phyloP scores from a whole-genome alignment of 2,797 vertebrate species.

The Liasis olivaceus region DNA sequence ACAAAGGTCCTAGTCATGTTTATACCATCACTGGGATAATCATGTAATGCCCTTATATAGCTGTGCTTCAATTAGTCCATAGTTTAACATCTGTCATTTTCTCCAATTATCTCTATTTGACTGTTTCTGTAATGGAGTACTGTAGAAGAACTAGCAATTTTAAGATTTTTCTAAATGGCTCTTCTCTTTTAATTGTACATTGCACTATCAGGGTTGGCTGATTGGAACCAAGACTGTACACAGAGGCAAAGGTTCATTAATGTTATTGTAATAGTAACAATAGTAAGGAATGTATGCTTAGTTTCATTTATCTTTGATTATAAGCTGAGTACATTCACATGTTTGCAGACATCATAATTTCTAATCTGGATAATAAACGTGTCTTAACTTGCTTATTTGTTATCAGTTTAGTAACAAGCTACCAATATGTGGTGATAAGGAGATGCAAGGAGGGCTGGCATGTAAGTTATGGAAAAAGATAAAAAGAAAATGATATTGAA shows the following conservation, averaged over 20 bases:
- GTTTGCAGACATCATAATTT: background rate
- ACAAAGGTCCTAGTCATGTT: fast-evolving
- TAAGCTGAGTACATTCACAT: background rate
- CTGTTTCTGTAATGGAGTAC: constrained; percentile 55
- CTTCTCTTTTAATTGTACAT: constrained; percentile 48
- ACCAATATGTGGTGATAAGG: background rate
- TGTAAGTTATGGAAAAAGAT: background rate
- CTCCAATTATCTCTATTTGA: constrained; percentile 56
- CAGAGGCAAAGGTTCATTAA: background rate
- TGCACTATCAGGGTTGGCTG: constrained; percentile 56
- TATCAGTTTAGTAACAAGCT: background rate
- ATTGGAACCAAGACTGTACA: background rate
- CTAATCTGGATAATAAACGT: background rate
- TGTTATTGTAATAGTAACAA: constrained; percentile 44
- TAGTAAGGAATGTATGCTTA: constrained; percentile 39
- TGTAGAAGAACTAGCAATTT: constrained; percentile 52
- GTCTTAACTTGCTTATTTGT: background rate
- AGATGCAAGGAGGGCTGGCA: background rate
- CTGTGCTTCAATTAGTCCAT: constrained; percentile 21
- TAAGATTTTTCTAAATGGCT: constrained; percentile 65
- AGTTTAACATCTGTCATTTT: constrained; percentile 48
- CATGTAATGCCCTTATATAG: background rate
- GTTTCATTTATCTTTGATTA: background rate
- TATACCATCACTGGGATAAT: background rate
- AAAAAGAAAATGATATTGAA: background rate